phyloP scores from a whole-genome alignment of 2,888 invertebrate genomes.

The Anoplius nigerrimus region DNA sequence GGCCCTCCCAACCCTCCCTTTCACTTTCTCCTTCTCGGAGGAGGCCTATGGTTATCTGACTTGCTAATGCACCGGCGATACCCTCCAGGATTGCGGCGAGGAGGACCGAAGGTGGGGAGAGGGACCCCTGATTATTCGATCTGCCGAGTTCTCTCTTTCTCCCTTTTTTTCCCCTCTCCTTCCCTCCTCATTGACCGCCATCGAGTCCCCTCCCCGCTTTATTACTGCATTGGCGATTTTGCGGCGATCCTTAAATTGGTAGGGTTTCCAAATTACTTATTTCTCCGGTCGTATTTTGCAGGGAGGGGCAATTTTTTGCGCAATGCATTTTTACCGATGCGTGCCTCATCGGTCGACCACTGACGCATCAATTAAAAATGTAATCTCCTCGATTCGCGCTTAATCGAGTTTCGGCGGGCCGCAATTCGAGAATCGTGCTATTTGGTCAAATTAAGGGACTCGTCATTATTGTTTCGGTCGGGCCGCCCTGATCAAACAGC shows the following conservation, averaged over 20 bases:
- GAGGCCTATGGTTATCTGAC: constrained; percentile 63
- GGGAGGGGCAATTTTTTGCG: no score
- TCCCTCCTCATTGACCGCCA: neutral
- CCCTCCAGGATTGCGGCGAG: constrained; percentile 55
- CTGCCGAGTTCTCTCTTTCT: constrained; percentile 32
- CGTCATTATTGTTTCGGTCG: neutral
- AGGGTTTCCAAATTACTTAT: neutral
- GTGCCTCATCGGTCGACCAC: no score
- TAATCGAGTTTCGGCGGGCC: neutral
- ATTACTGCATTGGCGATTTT: no score
- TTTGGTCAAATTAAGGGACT: no score
- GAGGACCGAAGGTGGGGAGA: constrained; percentile 3
- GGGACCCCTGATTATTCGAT: constrained; percentile 52
- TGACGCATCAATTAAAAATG: neutral
- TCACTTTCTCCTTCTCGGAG: constrained; percentile 37
- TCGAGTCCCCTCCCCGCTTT: neutral
- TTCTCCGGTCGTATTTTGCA: no score
- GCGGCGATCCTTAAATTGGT: no score
- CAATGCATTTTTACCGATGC: no score
- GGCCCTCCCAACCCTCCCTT: constrained; percentile 22
- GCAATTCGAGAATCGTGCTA: no score
- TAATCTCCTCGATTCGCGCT: neutral
- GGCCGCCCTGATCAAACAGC: neutral
- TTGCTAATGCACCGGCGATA: constrained; percentile 67
- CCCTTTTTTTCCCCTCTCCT: constrained; percentile 33